Percentiles rank a stretch among this genome's conserved stretches.
phyloP scores from a whole-genome alignment of 2,113 vertebrate species.

The Phalacrocorax pelagicus region DNA sequence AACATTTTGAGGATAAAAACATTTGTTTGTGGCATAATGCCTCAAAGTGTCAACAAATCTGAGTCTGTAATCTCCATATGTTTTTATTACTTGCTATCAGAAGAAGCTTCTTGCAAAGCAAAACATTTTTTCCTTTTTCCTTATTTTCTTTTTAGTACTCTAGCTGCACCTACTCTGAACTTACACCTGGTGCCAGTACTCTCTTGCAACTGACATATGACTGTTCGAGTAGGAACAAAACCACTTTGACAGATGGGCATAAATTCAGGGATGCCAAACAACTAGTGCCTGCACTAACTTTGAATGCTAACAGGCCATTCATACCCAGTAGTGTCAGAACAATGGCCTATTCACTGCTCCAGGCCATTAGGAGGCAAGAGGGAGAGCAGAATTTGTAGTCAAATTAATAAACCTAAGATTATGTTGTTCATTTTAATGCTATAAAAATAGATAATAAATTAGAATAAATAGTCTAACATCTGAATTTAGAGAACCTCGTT shows the following conservation, averaged over 20 bases:
- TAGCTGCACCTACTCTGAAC: background rate
- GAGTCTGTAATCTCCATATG: constrained; percentile 30
- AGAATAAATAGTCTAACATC: background rate
- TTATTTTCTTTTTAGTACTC: background rate
- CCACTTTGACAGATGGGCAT: constrained; percentile 21
- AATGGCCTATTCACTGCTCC: constrained; percentile 18
- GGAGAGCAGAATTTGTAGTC: background rate
- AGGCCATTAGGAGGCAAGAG: background rate
- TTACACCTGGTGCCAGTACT: constrained; percentile 4
- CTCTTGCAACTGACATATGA: background rate
- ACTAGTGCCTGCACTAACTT: background rate
- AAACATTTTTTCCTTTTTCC: background rate
- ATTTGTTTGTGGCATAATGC: constrained; percentile 42
- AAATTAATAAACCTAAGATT: background rate
- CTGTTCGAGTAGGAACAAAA: constrained; percentile 34
- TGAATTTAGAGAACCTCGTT: background rate
- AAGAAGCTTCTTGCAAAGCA: constrained; percentile 20
- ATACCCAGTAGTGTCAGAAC: background rate
- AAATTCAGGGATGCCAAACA: constrained; percentile 31
- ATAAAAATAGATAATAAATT: background rate
- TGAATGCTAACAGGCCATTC: constrained; percentile 21
- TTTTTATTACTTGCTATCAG: constrained; percentile 48
- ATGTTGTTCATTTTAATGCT: background rate
- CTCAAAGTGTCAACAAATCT: constrained; percentile 61
- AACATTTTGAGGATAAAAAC: constrained; percentile 53